Base-by-base conservation (phyloP, 2,113 vertebrate species). In the Raja brachyura region DNA sequence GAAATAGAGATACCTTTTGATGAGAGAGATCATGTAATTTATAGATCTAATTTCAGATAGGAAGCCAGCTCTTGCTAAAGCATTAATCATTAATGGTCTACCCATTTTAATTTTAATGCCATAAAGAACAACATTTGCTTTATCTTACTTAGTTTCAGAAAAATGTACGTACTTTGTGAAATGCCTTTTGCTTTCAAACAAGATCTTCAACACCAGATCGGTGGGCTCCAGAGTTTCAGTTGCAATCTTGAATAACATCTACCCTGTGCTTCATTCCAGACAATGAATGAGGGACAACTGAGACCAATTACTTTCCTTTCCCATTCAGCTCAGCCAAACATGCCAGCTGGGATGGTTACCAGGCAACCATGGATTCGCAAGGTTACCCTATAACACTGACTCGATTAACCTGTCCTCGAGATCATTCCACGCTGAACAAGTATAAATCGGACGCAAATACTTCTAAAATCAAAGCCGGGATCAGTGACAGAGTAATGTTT, bases 11-110 rank as follows among this genome's bases (percentile, higher is more conserved):
- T 92, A 25, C 39, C 90, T 48, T 28, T 92, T 92, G 22, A 92
- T 70, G 39, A 25, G 90, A 28, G 10, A 92, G 90, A 74, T 31
- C 70, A 39, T 92, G 31, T 48, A 48, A 54, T 92, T 92, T 74
- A 73, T 92, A 92, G 90, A 92, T 92, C 90, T 92, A 54, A 54
- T 92, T 92, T 92, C 90, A 73, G 39, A 54, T 92, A 28, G 90
- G 48, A 74, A 92, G 39, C 33, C 66, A 74, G 39, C 68, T 74
- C 39, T 39, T 92, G 61, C 85, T 66, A 66, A 31, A 28, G 33
- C 85, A 92, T 92, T 92, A 92, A 73, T 92, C 88, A 70, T 92
- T 48, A 92, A 92, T 92, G n/a, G 20, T 73, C 54, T 92, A 92
- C 20, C 90, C 90, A 73, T 28, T 90, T 70, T 48, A 7, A 10